Base-by-base conservation (phyloP, 2,113 vertebrate genomes). In the Nipponia nippon region DNA sequence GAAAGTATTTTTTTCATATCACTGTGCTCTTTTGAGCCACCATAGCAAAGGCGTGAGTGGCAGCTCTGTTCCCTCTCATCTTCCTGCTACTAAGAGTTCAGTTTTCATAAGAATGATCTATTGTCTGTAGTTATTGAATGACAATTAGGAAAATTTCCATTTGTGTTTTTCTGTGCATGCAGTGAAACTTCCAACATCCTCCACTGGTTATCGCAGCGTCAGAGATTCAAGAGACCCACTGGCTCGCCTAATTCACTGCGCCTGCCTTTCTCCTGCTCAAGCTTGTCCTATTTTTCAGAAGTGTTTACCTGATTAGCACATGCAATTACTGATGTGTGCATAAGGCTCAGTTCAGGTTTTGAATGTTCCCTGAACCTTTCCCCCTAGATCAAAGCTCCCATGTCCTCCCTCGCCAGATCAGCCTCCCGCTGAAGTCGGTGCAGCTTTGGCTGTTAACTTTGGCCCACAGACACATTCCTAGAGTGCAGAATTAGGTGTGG, bases 251-350 rank as follows among this genome's bases (percentile, higher is more conserved):
- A 69, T 80, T 62, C 85, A 27, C 95, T 83, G 83, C 4, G 21
- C 80, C 81, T 90, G 87, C 92, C 87, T 91, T 67, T 49, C 95
- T 87, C 90, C 90, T 97, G 91, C 92, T 95, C 87, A 53, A 85
- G 85, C 63, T 89, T 95, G 79, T 75, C 87, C 89, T 95, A 1
- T 84, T 94, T 90, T 85, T 73, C 84, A 91, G 36, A 56, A 70
- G 58, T 83, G 79, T 96, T 96, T 97, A 79, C 89, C 81, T 97
- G 92, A 94, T 91, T 94, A 97, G 76, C 75, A 72, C 89, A 75
- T 46, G 49, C 87, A 83, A 34, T 88, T 75, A 81, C 84, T 85
- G 87, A 76, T 79, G 77, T 87, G 78, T 92, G 87, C 71, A 58
- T 73, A 90, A 77, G 81, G 62, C 97, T 97, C 82, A 44, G 84